Evolutionary conservation across 2,113 vertebrate species (phyloP), one percentile per base, ranked within the genome.

Genomic region (Capreolus pygargus): DNA sequence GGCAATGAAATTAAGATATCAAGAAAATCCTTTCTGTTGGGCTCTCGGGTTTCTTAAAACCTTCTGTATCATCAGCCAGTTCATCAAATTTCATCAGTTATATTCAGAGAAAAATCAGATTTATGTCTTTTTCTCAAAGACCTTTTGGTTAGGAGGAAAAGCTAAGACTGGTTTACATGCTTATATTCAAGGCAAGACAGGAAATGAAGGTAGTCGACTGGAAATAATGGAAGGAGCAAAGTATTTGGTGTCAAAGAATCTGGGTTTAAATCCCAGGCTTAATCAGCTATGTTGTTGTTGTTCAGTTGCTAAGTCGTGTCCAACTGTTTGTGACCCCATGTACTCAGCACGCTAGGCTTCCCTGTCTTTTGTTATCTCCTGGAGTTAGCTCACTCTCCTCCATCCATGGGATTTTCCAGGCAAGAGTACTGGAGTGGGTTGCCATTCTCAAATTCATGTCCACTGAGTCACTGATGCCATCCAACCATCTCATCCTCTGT

Each of bases 31-130:
- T 76, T 85, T 27, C 61, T 33, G 52, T 55, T 93, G 45, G 55
- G 60, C 16, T 89, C 16, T 61, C 9, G 39, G 12, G 64, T 84
- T 93, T 89, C 61, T 96, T 85, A 54, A 15, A 74, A 70, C 3
- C 60, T 43, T 93, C 33, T 57, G 14, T 45, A 23, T 92, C 36
- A 39, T 39, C 30, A 92, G 21, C 27, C 39, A 88, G 1, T 61
- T 70, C n/a, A 74, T 93, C 76, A 92, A 30, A 30, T 83, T 85
- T 89, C 67, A 90, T 67, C 19, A 50, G 27, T 25, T 6, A 39
- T 9, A 13, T 55, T 16, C 17, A 78, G 85, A n/a, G 33, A 84
- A 93, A 74, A 93, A 57, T 94, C 43, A 94, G 79, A 67, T 86
- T 79, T n/a, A 33, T 28, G 1, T 89, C 10, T 61, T 64, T 89